These are phyloP conservation scores for Selenia dentaria DNA, from an alignment of 2,888 invertebrate genomes.

Conservation along the genomic window DNA sequence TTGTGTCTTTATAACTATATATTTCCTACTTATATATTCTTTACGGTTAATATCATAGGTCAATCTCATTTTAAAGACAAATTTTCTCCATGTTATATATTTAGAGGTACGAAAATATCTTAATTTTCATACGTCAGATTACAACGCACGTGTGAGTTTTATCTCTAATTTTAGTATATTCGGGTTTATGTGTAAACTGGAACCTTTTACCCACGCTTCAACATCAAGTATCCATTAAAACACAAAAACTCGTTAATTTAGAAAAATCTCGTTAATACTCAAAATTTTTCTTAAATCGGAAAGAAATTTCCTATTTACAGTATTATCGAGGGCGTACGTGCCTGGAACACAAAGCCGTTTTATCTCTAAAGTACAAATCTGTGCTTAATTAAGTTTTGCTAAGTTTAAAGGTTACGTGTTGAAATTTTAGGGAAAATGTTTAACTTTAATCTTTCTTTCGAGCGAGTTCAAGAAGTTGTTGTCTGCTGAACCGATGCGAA, in stretches of 20 bases:
- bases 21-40: no score
- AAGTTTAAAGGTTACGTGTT: conserved; percentile 35
- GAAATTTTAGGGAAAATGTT: conserved; percentile 27
- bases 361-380: conserved; percentile 30
- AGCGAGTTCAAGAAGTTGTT: conserved; percentile 12
- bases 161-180: no score
- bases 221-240: not conserved
- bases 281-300: conserved; percentile 12
- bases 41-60: no score
- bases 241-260: not conserved
- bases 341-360: conserved; percentile 14
- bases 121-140: no score
- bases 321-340: conserved; percentile 26
- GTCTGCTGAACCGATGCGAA: conserved; percentile 7
- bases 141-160: no score
- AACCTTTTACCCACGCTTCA: no score
- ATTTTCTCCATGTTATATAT: no score
- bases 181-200: no score
- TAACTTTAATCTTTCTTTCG: conserved; percentile 27
- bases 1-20: no score
- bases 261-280: conserved; percentile 1
- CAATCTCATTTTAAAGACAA: no score
- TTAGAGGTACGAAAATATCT: no score
- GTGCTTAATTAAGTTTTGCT: conserved; percentile 36
- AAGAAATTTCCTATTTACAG: conserved; percentile 22